phyloP scores from a whole-genome alignment of 2,797 vertebrate genomes.

The Eupleurogrammus muticus region DNA sequence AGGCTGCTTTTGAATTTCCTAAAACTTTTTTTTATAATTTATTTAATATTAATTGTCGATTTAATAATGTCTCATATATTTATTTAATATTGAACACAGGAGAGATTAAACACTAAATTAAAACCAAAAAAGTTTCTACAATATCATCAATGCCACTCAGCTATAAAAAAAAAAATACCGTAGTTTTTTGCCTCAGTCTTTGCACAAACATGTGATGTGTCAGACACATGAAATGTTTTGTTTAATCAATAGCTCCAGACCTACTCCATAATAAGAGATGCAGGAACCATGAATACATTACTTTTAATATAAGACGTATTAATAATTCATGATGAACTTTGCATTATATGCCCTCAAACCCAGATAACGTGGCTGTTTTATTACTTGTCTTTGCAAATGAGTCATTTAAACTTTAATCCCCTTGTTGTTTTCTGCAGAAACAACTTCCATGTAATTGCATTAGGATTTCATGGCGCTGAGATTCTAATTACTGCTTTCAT shows the following conservation, averaged over 20 bases:
- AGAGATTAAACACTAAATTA: background rate
- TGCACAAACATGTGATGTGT: constrained; percentile 31
- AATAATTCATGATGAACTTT: constrained; percentile 74
- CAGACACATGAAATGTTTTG: constrained; percentile 47
- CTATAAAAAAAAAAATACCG: background rate
- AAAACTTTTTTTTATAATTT: background rate
- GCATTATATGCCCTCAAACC: constrained; percentile 62
- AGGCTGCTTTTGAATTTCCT: background rate
- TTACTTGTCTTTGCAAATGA: constrained; percentile 77
- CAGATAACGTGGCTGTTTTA: constrained; percentile 60
- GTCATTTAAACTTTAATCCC: constrained; percentile 74
- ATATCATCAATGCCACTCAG: background rate
- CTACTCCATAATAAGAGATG: constrained; percentile 42
- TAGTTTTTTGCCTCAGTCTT: constrained; percentile 16
- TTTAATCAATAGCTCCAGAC: constrained; percentile 60
- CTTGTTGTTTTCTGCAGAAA: constrained; percentile 65
- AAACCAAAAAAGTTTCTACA: background rate
- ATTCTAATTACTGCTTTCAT: constrained; percentile 62
- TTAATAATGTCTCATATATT: background rate
- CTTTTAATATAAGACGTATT: constrained; percentile 73
- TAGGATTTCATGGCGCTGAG: constrained; percentile 51
- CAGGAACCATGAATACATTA: constrained; percentile 64
- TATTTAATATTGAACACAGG: background rate
- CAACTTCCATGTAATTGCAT: constrained; percentile 57
- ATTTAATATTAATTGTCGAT: background rate